Conservation (phyloP, 2,113 vertebrate genomes). For the Bufo gargarizans region DNA sequence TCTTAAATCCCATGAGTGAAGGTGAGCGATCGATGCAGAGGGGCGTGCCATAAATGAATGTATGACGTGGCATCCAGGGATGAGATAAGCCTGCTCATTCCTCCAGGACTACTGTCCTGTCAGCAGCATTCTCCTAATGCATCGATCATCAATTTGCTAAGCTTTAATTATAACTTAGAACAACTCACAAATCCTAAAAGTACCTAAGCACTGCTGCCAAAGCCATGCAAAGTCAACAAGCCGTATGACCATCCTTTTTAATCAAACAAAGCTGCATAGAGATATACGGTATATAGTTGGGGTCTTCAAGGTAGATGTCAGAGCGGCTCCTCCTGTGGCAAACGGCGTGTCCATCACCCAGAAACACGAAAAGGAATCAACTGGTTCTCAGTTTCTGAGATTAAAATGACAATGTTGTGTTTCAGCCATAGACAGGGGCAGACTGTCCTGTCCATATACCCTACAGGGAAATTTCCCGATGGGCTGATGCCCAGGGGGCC, state of each 20-base stretch:
- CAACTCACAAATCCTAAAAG: neutral
- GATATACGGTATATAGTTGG: neutral
- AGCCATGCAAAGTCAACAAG: neutral
- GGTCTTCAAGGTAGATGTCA: neutral
- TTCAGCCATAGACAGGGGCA: too few species aligned
- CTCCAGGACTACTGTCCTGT: neutral
- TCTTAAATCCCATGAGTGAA: neutral
- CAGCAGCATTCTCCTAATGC: conserved; percentile 27
- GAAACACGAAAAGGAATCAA: neutral
- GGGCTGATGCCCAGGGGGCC: too few species aligned
- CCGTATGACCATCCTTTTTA: neutral
- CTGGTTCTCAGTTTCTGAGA: neutral
- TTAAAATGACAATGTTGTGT: neutral
- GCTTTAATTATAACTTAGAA: conserved; percentile 30
- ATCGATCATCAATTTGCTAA: conserved; percentile 20
- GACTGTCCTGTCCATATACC: too few species aligned
- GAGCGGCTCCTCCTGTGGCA: neutral
- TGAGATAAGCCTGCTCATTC: conserved; percentile 2
- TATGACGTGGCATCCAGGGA: conserved; percentile 7
- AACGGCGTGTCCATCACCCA: neutral
- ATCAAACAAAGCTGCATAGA: neutral
- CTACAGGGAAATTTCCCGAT: too few species aligned
- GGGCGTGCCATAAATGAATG: conserved; percentile 3
- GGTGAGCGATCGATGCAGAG: neutral
- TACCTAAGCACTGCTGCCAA: neutral